Evolutionary conservation across 1,140 invertebrate species (phyloP).

Genomic region (Drosophila bocqueti): DNA sequence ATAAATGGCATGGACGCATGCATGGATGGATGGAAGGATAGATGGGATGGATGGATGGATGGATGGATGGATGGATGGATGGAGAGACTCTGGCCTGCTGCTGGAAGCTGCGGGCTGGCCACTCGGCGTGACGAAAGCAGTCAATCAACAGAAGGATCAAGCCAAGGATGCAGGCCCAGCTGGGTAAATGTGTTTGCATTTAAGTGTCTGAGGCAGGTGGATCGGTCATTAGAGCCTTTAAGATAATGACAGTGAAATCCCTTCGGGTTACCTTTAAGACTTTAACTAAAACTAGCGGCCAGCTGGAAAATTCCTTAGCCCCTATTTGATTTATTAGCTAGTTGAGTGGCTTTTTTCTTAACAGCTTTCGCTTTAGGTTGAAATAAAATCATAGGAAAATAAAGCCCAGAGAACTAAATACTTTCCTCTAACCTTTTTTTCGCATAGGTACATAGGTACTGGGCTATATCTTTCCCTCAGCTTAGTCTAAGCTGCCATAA

Average conservation of each 20-base stretch:
- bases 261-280: background rate
- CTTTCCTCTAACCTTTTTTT: background rate
- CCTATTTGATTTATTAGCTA: background rate
- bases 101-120: conserved; percentile 27
- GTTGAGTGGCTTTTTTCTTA: background rate
- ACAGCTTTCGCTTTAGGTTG: background rate
- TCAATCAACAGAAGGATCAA: conserved; percentile 58
- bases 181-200: conserved; percentile 27
- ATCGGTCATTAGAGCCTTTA: conserved; percentile 19
- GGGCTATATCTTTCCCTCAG: background rate
- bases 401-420: background rate
- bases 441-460: background rate
- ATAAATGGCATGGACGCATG: conserved; percentile 23
- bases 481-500: background rate
- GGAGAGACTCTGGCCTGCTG: background rate
- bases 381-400: background rate
- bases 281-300: background rate
- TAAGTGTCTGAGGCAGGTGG: conserved; percentile 31
- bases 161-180: background rate
- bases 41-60: background rate
- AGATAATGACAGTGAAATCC: background rate
- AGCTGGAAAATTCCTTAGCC: background rate
- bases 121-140: conserved; percentile 61
- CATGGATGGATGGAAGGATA: background rate
- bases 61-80: background rate